Conservation (phyloP, 2,888 invertebrate genomes). For the Pedicia rivosa region DNA sequence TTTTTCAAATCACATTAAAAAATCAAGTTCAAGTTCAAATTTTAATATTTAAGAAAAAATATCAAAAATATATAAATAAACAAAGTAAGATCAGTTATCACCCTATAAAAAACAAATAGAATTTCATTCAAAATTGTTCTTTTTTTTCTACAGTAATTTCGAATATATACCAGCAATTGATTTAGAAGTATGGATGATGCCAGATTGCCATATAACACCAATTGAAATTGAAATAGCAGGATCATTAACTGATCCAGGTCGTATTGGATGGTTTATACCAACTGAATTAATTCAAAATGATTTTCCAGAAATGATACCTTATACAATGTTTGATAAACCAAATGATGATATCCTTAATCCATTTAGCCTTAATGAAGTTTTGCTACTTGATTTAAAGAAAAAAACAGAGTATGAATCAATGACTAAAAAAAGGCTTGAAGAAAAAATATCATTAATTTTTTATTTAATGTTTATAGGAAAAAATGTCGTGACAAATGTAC, state of each 20-base stretch:
- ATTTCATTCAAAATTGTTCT: too few species aligned
- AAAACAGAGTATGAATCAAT: constrained; percentile 8
- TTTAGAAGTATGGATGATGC: constrained; percentile 52
- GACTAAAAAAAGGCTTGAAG: neutral
- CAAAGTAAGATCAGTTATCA: too few species aligned
- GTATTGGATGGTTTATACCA: constrained; percentile 51
- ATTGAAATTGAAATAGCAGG: constrained; percentile 35
- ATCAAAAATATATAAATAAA: too few species aligned
- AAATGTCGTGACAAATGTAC: neutral
- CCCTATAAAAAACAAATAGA: too few species aligned
- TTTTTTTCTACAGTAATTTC: constrained; percentile 22
- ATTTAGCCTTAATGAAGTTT: constrained; percentile 17
- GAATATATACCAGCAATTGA: constrained; percentile 39
- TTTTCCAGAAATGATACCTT: constrained; percentile 13
- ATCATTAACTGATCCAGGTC: constrained; percentile 35
- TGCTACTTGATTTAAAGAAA: constrained; percentile 11
- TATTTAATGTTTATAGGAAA: neutral
- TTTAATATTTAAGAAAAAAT: too few species aligned
- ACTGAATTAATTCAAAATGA: constrained; percentile 19
- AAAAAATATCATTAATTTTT: too few species aligned
- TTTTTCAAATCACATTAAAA: too few species aligned
- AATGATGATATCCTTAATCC: constrained; percentile 16
- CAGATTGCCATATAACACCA: constrained; percentile 37
- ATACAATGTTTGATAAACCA: constrained; percentile 17
- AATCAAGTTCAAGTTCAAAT: too few species aligned